Conservation (phyloP, 2,113 vertebrate genomes). For the Lontra canadensis region DNA sequence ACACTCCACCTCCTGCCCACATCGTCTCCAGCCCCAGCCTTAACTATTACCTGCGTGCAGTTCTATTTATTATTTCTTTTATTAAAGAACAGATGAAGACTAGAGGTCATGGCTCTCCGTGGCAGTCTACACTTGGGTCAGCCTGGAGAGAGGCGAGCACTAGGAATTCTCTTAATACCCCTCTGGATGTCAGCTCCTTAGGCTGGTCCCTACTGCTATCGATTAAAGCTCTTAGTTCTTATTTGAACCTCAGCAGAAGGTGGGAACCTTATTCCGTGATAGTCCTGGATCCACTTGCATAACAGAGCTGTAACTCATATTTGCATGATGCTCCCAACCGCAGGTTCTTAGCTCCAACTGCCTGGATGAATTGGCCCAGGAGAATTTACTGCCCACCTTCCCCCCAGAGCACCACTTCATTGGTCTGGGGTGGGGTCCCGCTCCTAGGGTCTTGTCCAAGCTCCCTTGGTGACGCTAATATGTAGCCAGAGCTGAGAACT, state of each 20-base stretch:
- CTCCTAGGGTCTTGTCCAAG: background rate
- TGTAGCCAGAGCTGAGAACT: background rate
- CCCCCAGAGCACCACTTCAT: background rate
- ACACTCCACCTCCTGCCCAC: background rate
- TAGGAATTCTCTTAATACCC: background rate
- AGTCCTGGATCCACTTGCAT: background rate
- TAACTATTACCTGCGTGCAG: background rate
- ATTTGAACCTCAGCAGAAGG: background rate
- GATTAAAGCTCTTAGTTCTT: background rate
- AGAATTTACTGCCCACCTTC: background rate
- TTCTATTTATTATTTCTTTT: constrained; percentile 39
- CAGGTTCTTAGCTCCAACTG: background rate
- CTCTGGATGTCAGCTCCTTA: background rate
- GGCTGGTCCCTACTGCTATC: background rate
- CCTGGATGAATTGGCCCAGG: background rate
- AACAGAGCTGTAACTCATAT: background rate
- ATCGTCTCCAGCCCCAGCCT: background rate
- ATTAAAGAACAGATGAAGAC: background rate
- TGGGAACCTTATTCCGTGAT: background rate
- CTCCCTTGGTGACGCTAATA: background rate
- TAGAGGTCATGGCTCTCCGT: background rate
- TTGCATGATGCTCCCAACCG: background rate
- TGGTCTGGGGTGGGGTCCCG: too few relatives aligned
- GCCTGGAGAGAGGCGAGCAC: background rate
- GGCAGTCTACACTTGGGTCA: background rate